Percentiles rank a stretch among this genome's conserved stretches.
phyloP scores from a whole-genome alignment of 2,888 invertebrate genomes.

The Dasypolia templi region DNA sequence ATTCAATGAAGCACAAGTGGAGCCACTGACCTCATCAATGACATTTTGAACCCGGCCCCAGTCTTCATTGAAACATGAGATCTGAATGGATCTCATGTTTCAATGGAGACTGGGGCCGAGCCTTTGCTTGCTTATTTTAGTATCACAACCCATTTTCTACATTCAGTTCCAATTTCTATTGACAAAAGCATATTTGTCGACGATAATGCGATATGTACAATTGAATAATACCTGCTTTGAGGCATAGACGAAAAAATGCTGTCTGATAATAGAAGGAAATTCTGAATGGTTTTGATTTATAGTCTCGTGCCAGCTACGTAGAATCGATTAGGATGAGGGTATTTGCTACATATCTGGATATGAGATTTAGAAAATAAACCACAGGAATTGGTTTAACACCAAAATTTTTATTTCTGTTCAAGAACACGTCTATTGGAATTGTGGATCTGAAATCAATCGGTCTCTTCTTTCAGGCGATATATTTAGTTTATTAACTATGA shows the following conservation, averaged over 20 bases:
- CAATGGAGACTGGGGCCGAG: too few species aligned
- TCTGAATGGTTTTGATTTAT: constrained; percentile 53
- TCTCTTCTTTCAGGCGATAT: constrained; percentile 8
- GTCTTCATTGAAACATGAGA: constrained; percentile 53
- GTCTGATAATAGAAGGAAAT: constrained; percentile 35
- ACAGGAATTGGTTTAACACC: constrained; percentile 29
- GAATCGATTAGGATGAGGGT: constrained; percentile 41
- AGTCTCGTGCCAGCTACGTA: constrained; percentile 22
- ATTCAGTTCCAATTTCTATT: constrained; percentile 51
- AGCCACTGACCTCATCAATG: constrained; percentile 44
- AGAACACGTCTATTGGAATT: constrained; percentile 8
- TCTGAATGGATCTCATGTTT: too few species aligned
- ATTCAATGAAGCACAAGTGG: constrained; percentile 13
- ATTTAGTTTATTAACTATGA: background rate
- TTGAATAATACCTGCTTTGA: constrained; percentile 44
- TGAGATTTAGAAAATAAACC: constrained; percentile 26
- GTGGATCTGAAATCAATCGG: constrained; percentile 1
- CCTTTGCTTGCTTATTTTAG: constrained; percentile 61
- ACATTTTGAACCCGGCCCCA: constrained; percentile 32
- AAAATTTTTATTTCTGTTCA: constrained; percentile 24
- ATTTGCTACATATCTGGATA: constrained; percentile 20
- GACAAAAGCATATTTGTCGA: constrained; percentile 53
- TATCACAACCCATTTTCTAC: constrained; percentile 58
- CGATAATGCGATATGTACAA: constrained; percentile 37
- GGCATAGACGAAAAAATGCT: constrained; percentile 37